Conservation (phyloP, 1,140 invertebrate genomes). For the Halictus rubicundus region DNA sequence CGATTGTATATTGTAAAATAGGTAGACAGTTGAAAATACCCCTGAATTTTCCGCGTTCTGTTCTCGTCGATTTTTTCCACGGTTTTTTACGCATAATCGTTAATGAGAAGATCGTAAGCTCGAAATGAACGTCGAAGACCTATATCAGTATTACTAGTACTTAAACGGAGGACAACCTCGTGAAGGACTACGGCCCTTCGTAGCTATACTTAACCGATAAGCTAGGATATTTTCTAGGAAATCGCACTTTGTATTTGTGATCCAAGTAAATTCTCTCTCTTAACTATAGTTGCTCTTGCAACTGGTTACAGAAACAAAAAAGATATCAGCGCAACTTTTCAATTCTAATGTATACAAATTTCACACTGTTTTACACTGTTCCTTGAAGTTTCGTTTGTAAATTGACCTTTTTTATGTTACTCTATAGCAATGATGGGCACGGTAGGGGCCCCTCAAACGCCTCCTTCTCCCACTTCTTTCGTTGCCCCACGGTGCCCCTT, state of each 20-base stretch:
- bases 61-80: background rate
- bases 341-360: too few species aligned
- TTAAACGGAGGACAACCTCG: slow-evolving; percentile 51
- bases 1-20: background rate
- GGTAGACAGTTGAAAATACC: background rate
- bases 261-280: background rate
- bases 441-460: too few species aligned
- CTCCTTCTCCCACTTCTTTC: too few species aligned
- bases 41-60: background rate
- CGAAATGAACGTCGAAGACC: slow-evolving; percentile 66
- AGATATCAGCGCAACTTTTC: too few species aligned
- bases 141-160: slow-evolving; percentile 71
- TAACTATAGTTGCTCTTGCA: too few species aligned
- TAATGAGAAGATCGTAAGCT: background rate
- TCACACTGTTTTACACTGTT: too few species aligned
- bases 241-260: slow-evolving; percentile 6
- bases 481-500: too few species aligned
- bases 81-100: slow-evolving; percentile 15
- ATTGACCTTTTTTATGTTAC: too few species aligned
- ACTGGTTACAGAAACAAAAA: too few species aligned
- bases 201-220: slow-evolving; percentile 58
- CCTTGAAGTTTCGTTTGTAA: too few species aligned
- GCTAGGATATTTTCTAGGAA: slow-evolving; percentile 43
- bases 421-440: too few species aligned
- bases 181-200: slow-evolving; percentile 38